phyloP scores from a whole-genome alignment of 1,140 invertebrate species.

The Trachymyrmex septentrionalis region DNA sequence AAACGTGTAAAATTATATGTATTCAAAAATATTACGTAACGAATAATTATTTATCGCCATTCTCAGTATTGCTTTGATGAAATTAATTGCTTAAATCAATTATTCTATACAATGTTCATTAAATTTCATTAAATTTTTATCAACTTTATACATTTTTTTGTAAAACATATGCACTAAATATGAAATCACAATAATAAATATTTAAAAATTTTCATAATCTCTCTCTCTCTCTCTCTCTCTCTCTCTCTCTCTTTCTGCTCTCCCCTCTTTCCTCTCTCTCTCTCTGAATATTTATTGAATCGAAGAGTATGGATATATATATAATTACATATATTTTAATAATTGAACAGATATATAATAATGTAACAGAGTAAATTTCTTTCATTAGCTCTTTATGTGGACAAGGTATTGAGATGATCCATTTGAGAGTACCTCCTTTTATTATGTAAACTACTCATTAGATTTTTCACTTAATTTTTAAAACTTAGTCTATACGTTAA shows the following conservation, averaged over 20 bases:
- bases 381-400: too few relatives aligned
- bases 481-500: too few relatives aligned
- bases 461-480: too few relatives aligned
- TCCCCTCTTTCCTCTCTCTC: too few relatives aligned
- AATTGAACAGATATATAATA: too few relatives aligned
- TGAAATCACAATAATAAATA: background rate
- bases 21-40: conserved; percentile 17
- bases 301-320: background rate
- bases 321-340: background rate
- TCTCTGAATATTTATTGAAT: background rate
- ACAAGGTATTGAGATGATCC: too few relatives aligned
- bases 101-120: background rate
- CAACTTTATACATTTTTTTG: background rate
- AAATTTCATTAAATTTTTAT: background rate
- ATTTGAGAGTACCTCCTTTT: too few relatives aligned
- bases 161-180: background rate
- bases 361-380: too few relatives aligned
- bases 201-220: background rate
- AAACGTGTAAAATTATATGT: background rate
- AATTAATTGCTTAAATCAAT: conserved; percentile 19
- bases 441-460: too few relatives aligned
- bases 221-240: too few relatives aligned
- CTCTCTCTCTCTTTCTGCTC: too few relatives aligned
- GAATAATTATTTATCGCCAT: background rate
- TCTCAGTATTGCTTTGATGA: background rate